These are phyloP conservation scores for Urechis unicinctus DNA, from an alignment of 2,888 invertebrate genomes.

Conservation along the genomic window DNA sequence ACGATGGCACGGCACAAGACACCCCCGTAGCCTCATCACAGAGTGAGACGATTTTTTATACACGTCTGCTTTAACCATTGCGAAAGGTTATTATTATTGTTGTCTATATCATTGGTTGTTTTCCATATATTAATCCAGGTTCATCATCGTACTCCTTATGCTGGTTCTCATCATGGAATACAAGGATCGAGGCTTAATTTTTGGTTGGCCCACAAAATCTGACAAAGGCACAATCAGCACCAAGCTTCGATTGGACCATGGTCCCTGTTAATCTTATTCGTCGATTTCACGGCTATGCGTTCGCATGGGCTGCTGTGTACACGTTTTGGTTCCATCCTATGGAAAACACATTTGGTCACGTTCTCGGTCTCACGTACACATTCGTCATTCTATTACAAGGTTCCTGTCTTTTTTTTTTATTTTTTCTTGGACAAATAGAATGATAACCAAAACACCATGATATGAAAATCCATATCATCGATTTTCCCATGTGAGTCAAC, in stretches of 20 bases:
- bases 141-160: slow-evolving; percentile 20
- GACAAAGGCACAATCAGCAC: slow-evolving; percentile 6
- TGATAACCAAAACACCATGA: too few relatives aligned
- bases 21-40: slow-evolving; percentile 1
- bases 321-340: slow-evolving; percentile 26
- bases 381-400: slow-evolving; percentile 24
- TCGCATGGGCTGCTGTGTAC: slow-evolving; percentile 21
- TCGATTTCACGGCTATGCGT: slow-evolving; percentile 22
- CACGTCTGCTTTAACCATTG: too few relatives aligned
- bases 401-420: too few relatives aligned
- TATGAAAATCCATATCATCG: too few relatives aligned
- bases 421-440: too few relatives aligned
- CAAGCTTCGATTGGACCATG: slow-evolving; percentile 8
- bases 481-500: too few relatives aligned
- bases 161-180: slow-evolving; percentile 23
- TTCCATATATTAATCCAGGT: too few relatives aligned
- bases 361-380: slow-evolving; percentile 19
- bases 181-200: slow-evolving; percentile 20
- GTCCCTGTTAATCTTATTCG: slow-evolving; percentile 16
- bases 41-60: not conserved
- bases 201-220: slow-evolving; percentile 20
- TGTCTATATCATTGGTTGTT: too few relatives aligned
- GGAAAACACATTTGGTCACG: slow-evolving; percentile 24
- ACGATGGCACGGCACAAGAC: slow-evolving; percentile 20
- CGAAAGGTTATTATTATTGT: too few relatives aligned